phyloP scores from a whole-genome alignment of 1,140 invertebrate species.

The Drosophila nebulosa region DNA sequence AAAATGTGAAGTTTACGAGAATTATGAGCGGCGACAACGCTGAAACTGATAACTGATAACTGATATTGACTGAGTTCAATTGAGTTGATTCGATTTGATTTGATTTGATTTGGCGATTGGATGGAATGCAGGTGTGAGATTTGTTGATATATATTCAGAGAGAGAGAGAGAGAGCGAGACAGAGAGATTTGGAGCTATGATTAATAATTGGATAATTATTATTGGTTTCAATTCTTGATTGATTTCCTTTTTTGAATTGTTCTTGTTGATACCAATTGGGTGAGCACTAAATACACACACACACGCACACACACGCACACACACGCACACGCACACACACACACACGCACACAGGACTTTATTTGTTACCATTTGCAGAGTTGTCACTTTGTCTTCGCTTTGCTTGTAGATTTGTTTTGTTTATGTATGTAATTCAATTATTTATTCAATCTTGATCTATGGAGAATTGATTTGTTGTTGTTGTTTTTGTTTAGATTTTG shows the following conservation, averaged over 20 bases:
- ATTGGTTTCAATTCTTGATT: background rate
- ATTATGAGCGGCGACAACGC: background rate
- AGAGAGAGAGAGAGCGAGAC: too few relatives aligned
- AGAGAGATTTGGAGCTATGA: constrained; percentile 8
- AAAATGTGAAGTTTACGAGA: background rate
- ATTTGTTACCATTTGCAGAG: background rate
- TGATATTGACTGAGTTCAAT: constrained; percentile 8
- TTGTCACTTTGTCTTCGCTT: background rate
- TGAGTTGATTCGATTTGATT: constrained; percentile 9
- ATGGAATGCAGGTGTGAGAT: background rate
- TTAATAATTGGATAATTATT: background rate
- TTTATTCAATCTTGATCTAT: background rate
- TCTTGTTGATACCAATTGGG: constrained; percentile 25
- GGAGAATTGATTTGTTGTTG: background rate
- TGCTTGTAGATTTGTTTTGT: background rate
- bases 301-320: background rate
- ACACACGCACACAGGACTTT: constrained; percentile 39
- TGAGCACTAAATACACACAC: constrained; percentile 3
- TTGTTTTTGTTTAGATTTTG: background rate
- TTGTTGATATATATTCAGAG: background rate
- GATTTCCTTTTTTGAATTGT: background rate
- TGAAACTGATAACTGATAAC: background rate
- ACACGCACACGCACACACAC: background rate
- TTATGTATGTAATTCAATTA: background rate
- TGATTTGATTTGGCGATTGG: constrained; percentile 1